Percentiles rank a stretch among this genome's conserved stretches.
Evolutionary conservation across 2,888 invertebrate genomes (phyloP).

Genomic region (Esperia sulphurella): DNA sequence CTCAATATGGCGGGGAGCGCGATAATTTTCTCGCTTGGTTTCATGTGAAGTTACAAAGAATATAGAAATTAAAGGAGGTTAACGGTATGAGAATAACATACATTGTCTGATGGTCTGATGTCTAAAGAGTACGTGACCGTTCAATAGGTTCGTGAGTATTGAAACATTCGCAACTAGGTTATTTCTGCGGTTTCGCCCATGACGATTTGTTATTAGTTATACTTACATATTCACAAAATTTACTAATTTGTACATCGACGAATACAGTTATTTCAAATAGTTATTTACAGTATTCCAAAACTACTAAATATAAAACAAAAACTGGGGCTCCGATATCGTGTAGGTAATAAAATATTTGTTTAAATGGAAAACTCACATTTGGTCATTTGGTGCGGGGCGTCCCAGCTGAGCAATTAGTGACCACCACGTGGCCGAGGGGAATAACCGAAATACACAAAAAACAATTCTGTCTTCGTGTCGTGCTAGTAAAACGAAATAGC

Average conservation of each 20-base stretch:
- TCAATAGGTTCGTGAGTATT: too few species aligned
- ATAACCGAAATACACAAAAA: conserved; percentile 51
- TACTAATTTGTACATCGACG: background rate
- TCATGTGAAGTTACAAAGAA: conserved; percentile 21
- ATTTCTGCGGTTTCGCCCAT: too few species aligned
- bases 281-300: background rate
- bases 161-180: too few species aligned
- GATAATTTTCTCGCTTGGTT: conserved; percentile 47
- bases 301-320: conserved; percentile 1
- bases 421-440: conserved; percentile 70
- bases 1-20: conserved; percentile 58
- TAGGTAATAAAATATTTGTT: conserved; percentile 39
- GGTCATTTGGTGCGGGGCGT: conserved; percentile 50
- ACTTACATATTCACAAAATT: too few species aligned
- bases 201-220: too few species aligned
- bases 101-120: too few species aligned
- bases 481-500: background rate
- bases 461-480: conserved; percentile 24
- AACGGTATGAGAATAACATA: too few species aligned
- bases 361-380: conserved; percentile 63
- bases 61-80: too few species aligned
- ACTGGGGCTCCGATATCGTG: conserved; percentile 1
- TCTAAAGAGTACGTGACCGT: too few species aligned
- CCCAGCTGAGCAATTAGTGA: conserved; percentile 77
- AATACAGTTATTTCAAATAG: background rate